Evolutionary conservation across 1,140 invertebrate species (phyloP).

Genomic region (Plutomurus gul): DNA sequence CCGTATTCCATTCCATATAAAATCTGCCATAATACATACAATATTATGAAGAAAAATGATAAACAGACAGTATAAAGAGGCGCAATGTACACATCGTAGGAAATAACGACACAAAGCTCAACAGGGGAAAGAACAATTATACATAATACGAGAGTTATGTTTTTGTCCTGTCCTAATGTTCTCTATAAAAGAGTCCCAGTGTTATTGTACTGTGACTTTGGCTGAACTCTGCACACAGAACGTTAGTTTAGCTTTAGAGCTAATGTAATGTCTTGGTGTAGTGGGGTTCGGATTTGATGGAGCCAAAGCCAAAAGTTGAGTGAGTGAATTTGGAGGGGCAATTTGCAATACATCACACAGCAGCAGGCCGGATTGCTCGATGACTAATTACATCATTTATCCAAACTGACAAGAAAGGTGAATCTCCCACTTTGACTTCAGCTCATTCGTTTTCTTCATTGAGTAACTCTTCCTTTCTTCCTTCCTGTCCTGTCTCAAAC

Average conservation of each 20-base stretch:
- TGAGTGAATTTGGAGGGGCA: slow-evolving; percentile 33
- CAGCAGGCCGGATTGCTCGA: slow-evolving; percentile 39
- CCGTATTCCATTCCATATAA: too few relatives aligned
- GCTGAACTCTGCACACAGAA: too few relatives aligned
- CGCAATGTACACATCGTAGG: too few relatives aligned
- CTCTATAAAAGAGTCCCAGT: too few relatives aligned
- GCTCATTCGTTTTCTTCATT: slow-evolving; percentile 37
- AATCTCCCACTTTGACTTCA: slow-evolving; percentile 40
- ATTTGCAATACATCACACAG: slow-evolving; percentile 47
- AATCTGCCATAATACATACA: too few relatives aligned
- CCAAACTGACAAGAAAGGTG: slow-evolving; percentile 47
- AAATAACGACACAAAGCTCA: too few relatives aligned
- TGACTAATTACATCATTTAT: slow-evolving; percentile 53
- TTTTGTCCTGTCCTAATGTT: too few relatives aligned
- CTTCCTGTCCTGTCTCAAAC: neutral
- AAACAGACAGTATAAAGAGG: too few relatives aligned
- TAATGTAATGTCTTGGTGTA: neutral
- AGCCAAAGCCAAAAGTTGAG: neutral
- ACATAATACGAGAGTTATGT: too few relatives aligned
- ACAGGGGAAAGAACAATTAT: too few relatives aligned
- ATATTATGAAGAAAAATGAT: too few relatives aligned
- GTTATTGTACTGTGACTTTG: too few relatives aligned
- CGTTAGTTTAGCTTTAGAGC: neutral
- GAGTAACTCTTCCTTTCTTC: slow-evolving; percentile 8
- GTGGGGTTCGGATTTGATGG: neutral